These are phyloP conservation scores for Tenthredo notha DNA, from an alignment of 2,888 invertebrate genomes.

Conservation along the genomic window DNA sequence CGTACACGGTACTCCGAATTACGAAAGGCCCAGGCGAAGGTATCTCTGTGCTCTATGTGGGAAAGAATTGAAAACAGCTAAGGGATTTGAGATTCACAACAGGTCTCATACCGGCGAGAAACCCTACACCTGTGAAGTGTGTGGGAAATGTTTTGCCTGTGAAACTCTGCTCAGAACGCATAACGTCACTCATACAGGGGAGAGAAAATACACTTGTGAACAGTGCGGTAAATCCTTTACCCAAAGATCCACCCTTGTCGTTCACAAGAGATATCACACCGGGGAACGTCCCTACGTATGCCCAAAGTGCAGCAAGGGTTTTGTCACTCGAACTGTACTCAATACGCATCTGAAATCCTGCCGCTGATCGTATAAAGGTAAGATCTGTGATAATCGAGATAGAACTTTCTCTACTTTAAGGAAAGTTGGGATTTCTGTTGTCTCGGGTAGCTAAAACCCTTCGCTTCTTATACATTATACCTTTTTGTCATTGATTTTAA, in stretches of 20 bases:
- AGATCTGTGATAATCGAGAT: not conserved
- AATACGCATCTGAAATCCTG: conserved; percentile 80
- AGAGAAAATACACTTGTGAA: conserved; percentile 81
- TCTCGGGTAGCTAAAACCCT: not conserved
- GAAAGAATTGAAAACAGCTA: conserved; percentile 71
- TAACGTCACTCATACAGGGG: conserved; percentile 81
- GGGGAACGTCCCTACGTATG: conserved; percentile 81
- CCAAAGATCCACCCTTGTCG: conserved; percentile 80
- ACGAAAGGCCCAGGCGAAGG: conserved; percentile 64
- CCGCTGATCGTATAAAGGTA: conserved; percentile 45
- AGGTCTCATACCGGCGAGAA: conserved; percentile 73
- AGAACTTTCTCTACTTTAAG: not conserved
- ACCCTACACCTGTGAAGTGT: conserved; percentile 70
- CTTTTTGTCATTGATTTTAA: not conserved
- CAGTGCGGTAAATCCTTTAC: conserved; percentile 82
- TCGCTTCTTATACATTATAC: conserved; percentile 17
- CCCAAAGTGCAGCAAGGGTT: conserved; percentile 80
- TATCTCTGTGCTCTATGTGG: conserved; percentile 71
- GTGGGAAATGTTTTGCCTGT: conserved; percentile 71
- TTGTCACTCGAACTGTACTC: conserved; percentile 81
- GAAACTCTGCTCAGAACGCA: conserved; percentile 79
- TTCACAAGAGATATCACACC: conserved; percentile 81
- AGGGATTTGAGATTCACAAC: conserved; percentile 72
- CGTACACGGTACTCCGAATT: conserved; percentile 62
- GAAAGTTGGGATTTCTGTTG: conserved; percentile 1